A percentile compares a stretch with the other conserved stretches of the same genome.
Conservation (phyloP, 2,888 invertebrate genomes). For the Trissolcus japonicus region DNA sequence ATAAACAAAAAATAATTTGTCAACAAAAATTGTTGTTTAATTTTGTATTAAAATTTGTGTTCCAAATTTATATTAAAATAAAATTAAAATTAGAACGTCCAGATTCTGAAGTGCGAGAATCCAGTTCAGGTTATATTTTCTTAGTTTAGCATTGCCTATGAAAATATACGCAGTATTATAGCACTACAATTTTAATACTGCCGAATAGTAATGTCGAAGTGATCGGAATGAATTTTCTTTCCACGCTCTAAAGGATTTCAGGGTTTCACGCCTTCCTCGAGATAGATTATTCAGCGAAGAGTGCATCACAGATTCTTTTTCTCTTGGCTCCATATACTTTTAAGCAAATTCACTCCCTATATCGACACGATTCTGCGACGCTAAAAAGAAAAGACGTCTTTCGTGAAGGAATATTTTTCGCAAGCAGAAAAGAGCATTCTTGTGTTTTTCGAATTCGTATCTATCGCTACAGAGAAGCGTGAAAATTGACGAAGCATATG, state of each 20-base stretch:
- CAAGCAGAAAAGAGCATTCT: slow-evolving; percentile 56
- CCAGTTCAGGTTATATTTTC: background rate
- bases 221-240: slow-evolving; percentile 59
- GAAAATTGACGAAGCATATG: slow-evolving; percentile 54
- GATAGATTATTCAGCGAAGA: slow-evolving; percentile 60
- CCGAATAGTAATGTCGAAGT: slow-evolving; percentile 43
- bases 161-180: slow-evolving; percentile 32
- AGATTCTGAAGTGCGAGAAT: background rate
- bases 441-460: slow-evolving; percentile 57
- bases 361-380: slow-evolving; percentile 56
- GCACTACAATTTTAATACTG: slow-evolving; percentile 50
- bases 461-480: slow-evolving; percentile 27
- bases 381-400: slow-evolving; percentile 59
- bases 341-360: slow-evolving; percentile 60
- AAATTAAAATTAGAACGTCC: too few relatives aligned
- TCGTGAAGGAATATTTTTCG: slow-evolving; percentile 54
- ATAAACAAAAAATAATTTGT: too few relatives aligned
- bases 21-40: too few relatives aligned
- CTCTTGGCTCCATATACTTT: slow-evolving; percentile 59
- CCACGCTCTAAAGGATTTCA: slow-evolving; percentile 55
- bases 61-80: too few relatives aligned
- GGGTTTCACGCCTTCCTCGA: slow-evolving; percentile 51
- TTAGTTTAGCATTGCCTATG: slow-evolving; percentile 15
- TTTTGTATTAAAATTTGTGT: too few relatives aligned
- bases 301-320: slow-evolving; percentile 59